Percentiles rank a stretch among this genome's conserved stretches.
phyloP scores from a whole-genome alignment of 2,888 invertebrate species.

The Drosophila peninsularis region DNA sequence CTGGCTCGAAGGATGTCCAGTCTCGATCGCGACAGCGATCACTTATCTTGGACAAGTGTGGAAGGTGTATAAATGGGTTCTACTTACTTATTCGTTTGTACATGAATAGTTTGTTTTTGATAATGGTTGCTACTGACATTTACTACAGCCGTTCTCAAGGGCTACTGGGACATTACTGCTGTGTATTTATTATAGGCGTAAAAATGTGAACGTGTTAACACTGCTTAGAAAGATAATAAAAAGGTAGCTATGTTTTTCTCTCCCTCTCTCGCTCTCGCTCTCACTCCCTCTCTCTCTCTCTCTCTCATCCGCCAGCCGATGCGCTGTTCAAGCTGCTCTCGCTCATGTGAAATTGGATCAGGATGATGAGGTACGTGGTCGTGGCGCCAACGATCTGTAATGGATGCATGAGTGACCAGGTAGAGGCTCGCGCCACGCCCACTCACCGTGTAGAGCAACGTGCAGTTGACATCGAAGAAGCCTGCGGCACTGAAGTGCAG shows the following conservation, averaged over 20 bases:
- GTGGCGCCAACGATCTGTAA: slow-evolving; percentile 84
- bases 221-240: background rate
- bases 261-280: slow-evolving; percentile 58
- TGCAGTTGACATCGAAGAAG: slow-evolving; percentile 85
- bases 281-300: background rate
- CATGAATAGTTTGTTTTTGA: slow-evolving; percentile 24
- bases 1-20: slow-evolving; percentile 13
- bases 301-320: background rate
- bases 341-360: slow-evolving; percentile 85
- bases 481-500: slow-evolving; percentile 85
- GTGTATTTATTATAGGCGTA: background rate
- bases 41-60: slow-evolving; percentile 10
- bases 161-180: slow-evolving; percentile 25
- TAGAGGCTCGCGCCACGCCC: no score
- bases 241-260: background rate
- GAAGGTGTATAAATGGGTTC: slow-evolving; percentile 8
- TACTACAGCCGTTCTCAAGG: slow-evolving; percentile 10
- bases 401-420: background rate
- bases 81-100: slow-evolving; percentile 27
- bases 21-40: slow-evolving; percentile 24
- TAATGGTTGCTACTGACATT: slow-evolving; percentile 14
- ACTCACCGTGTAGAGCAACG: slow-evolving; percentile 85
- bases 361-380: slow-evolving; percentile 85
- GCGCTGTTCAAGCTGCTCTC: slow-evolving; percentile 48
- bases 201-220: background rate